Percentiles rank a stretch among this genome's conserved stretches.
These are phyloP conservation scores for Hypsibius dujardini DNA, from an alignment of 1,140 invertebrate genomes.

Conservation along the genomic window DNA sequence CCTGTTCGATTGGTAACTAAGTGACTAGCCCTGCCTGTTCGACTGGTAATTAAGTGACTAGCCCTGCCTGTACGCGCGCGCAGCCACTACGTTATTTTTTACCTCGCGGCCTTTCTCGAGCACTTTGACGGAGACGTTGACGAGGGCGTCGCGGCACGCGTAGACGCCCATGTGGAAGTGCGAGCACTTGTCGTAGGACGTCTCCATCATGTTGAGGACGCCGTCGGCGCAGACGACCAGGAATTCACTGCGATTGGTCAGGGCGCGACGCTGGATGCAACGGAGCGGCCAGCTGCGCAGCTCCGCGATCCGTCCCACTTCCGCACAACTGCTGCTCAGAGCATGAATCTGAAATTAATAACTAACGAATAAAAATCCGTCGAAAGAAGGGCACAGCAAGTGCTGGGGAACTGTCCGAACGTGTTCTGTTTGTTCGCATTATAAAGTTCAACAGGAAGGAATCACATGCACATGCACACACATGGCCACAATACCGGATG, in stretches of 20 bases:
- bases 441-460: too few species aligned
- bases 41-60: background rate
- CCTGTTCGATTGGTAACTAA: too few species aligned
- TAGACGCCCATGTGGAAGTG: background rate
- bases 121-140: background rate
- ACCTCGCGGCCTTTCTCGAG: background rate
- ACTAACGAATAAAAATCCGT: background rate
- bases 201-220: background rate
- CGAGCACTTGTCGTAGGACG: background rate
- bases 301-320: background rate
- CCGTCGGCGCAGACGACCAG: conserved; percentile 11
- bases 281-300: conserved; percentile 4
- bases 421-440: too few species aligned
- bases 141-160: background rate
- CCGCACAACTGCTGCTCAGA: background rate
- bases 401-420: too few species aligned
- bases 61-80: too few species aligned
- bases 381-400: too few species aligned
- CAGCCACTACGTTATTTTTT: background rate
- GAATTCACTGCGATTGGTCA: background rate
- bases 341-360: background rate
- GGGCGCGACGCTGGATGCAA: background rate
- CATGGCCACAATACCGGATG: too few species aligned
- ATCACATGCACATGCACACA: too few species aligned
- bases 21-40: too few species aligned